Conservation (phyloP, 2,797 vertebrate genomes). For the Gymnodraco acuticeps region DNA sequence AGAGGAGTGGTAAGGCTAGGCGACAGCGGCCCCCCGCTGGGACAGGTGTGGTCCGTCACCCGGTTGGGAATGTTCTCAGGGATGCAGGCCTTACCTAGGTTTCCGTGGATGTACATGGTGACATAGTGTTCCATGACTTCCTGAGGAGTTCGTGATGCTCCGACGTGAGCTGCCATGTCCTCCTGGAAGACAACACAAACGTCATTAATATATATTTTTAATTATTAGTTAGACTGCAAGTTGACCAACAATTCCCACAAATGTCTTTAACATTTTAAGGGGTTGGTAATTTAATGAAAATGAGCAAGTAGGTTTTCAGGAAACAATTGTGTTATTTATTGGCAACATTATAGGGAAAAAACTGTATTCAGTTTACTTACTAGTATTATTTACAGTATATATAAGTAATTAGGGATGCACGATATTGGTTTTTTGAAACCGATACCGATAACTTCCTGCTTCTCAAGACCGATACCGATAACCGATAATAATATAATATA, state of each 20-base stretch:
- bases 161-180: slow-evolving; percentile 97
- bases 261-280: background rate
- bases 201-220: too few relatives aligned
- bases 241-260: background rate
- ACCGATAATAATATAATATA: too few relatives aligned
- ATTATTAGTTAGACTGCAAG: too few relatives aligned
- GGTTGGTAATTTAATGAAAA: background rate
- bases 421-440: too few relatives aligned
- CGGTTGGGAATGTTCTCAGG: slow-evolving; percentile 97
- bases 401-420: too few relatives aligned
- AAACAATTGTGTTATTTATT: background rate
- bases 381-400: background rate
- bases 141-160: slow-evolving; percentile 92
- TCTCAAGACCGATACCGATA: too few relatives aligned
- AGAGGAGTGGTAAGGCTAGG: slow-evolving; percentile 95
- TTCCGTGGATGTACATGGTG: slow-evolving; percentile 98
- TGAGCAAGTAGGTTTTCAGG: background rate
- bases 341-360: background rate
- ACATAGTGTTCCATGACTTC: slow-evolving; percentile 99
- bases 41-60: slow-evolving; percentile 97
- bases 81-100: slow-evolving; percentile 98
- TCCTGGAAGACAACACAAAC: slow-evolving; percentile 82
- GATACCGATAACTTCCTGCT: too few relatives aligned
- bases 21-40: slow-evolving; percentile 92
- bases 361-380: background rate